phyloP scores from a whole-genome alignment of 2,113 vertebrate genomes.

The Sula dactylatra region DNA sequence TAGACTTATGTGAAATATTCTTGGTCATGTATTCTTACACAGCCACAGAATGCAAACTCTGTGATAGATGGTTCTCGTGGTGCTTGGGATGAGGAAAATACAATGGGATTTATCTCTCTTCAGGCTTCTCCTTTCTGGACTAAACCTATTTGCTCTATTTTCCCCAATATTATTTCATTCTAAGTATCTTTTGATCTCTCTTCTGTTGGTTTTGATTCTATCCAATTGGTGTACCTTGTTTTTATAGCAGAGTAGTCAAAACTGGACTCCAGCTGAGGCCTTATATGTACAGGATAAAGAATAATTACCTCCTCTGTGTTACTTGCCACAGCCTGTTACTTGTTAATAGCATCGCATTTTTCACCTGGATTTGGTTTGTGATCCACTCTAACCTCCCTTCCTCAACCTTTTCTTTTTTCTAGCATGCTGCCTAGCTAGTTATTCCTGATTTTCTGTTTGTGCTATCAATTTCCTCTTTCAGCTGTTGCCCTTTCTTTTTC shows the following conservation, averaged over 20 bases:
- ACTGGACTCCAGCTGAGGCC: background rate
- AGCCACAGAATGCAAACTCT: background rate
- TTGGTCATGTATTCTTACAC: background rate
- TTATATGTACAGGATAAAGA: background rate
- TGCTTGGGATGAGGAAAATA: background rate
- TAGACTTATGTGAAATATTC: background rate
- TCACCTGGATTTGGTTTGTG: constrained; percentile 2
- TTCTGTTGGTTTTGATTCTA: background rate
- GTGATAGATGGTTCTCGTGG: background rate
- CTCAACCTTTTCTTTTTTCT: background rate
- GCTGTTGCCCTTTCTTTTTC: background rate
- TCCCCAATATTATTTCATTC: background rate
- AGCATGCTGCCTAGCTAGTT: background rate
- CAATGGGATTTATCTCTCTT: background rate
- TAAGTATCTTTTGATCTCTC: background rate
- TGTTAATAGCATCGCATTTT: constrained; percentile 5
- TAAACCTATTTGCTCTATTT: background rate
- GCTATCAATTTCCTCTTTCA: background rate
- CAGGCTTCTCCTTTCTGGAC: background rate
- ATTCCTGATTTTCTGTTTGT: constrained; percentile 8
- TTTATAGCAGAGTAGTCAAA: background rate
- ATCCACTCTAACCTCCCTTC: background rate
- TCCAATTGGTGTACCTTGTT: background rate
- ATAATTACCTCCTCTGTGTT: background rate
- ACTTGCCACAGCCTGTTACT: background rate